Evolutionary conservation across 2,888 invertebrate species (phyloP), one percentile per base, ranked within the genome.

Genomic region (Hyppa rectilinea): DNA sequence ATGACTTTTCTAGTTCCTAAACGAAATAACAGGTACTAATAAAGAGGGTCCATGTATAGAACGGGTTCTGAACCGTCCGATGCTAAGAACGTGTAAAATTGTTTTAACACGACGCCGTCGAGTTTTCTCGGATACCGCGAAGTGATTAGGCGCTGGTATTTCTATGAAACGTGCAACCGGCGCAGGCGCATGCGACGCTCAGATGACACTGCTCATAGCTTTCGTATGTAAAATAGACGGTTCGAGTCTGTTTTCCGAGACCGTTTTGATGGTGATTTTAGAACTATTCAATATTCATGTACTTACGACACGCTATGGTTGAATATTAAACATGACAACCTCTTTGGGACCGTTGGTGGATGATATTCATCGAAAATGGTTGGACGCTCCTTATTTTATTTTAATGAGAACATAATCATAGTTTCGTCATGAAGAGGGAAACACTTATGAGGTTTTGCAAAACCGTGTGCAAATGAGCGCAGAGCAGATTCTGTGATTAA

Each of bases 101-200:
- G 79, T 83, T 81, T 81, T 71, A 84, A 78, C 78, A 75, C 77
- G 67, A 70, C 71, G 67, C 66, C 61, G 56, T 63, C 62, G 70
- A 78, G 76, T 83, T 80, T 83, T 80, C 78, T 77, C 78, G 65
- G 61, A 78, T 87, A 86, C 86, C 66, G 70, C 78, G 85, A 86
- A 88, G 77, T 80, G 78, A 81, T 81, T 83, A 80, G 75, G 72
- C 67, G 38, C 52, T 73, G 75, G 75, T 78, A 81, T 82, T 78
- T 83, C 78, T 78, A 83, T 81, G 78, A 71, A 82, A 65, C 71
- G 69, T 63, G 67, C 65, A 59, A 73, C 63, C 53, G 29, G 56
- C 58, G 68, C 77, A 66, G 23, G 53, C 61, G 68, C 77, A 73
- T 65, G 71, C 77, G 60, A 76, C 40, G 63, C 45, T 55, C n/a